Percentiles rank a stretch among this genome's conserved stretches.
Evolutionary conservation across 2,113 vertebrate genomes (phyloP).

Genomic region (Ellobius talpinus): DNA sequence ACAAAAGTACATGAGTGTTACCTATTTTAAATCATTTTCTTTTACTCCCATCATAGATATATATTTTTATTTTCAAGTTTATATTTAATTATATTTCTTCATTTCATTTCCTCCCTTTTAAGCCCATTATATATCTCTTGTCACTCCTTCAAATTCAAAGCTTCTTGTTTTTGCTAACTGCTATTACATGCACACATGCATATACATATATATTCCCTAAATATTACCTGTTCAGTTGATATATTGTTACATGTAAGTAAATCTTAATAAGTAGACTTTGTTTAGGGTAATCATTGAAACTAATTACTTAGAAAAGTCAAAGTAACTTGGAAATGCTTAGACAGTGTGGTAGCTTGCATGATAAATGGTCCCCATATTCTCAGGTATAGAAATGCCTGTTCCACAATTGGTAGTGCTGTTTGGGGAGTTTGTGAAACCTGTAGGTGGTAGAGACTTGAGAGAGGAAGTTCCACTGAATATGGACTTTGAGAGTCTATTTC

Average conservation of each 20-base stretch:
- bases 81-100: not conserved
- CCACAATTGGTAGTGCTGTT: not conserved
- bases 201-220: not conserved
- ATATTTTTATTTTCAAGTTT: not conserved
- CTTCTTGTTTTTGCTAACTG: not conserved
- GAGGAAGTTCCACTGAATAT: not conserved
- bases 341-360: not conserved
- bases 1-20: not conserved
- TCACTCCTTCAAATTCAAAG: not conserved
- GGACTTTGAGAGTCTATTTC: not conserved
- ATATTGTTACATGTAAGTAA: not conserved
- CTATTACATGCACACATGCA: not conserved
- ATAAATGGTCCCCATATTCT: not conserved
- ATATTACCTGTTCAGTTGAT: not conserved
- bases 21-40: conserved; percentile 3
- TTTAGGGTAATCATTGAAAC: not conserved
- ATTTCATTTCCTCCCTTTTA: not conserved
- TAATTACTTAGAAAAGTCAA: not conserved
- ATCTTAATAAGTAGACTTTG: not conserved
- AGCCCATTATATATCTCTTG: not conserved
- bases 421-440: not conserved
- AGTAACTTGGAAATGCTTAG: not conserved
- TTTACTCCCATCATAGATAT: not conserved
- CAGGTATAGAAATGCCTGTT: not conserved
- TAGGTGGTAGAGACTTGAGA: too few relatives aligned